A percentile compares a stretch with the other conserved stretches of the same genome.
Conservation (phyloP, 2,797 vertebrate genomes). For the Epinephelus coioides region DNA sequence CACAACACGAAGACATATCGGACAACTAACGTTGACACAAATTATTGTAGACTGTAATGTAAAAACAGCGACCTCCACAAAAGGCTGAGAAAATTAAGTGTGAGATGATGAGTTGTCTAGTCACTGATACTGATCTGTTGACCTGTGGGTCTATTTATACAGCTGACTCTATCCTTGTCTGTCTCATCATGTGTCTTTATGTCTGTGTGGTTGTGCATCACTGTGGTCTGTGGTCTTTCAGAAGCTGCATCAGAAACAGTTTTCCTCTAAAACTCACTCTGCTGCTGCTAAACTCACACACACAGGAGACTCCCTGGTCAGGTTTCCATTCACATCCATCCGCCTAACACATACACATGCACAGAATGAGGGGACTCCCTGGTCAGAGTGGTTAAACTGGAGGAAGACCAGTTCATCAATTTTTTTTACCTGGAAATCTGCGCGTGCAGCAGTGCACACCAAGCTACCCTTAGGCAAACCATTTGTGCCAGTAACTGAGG, state of each 20-base stretch:
- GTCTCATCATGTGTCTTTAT: slow-evolving; percentile 5
- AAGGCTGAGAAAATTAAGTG: not conserved
- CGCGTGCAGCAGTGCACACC: not conserved
- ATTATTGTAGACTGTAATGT: not conserved
- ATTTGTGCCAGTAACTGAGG: slow-evolving; percentile 5
- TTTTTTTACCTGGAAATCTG: slow-evolving; percentile 3
- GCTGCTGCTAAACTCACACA: slow-evolving; percentile 60
- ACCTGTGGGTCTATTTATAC: slow-evolving; percentile 68
- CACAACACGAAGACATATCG: slow-evolving; percentile 43
- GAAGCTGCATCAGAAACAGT: slow-evolving; percentile 60
- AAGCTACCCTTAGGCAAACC: slow-evolving; percentile 3
- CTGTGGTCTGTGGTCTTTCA: slow-evolving; percentile 81
- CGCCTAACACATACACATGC: not conserved
- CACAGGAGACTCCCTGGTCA: slow-evolving; percentile 73
- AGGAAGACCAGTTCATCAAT: slow-evolving; percentile 23
- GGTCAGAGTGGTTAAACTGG: slow-evolving; percentile 59
- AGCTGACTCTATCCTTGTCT: slow-evolving; percentile 29
- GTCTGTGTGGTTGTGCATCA: slow-evolving; percentile 31
- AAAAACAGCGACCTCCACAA: not conserved
- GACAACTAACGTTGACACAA: not conserved
- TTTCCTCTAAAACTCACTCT: slow-evolving; percentile 72
- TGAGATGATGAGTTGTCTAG: not conserved
- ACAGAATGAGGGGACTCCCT: slow-evolving; percentile 38
- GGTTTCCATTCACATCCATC: slow-evolving; percentile 59
- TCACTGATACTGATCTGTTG: slow-evolving; percentile 52